Evolutionary conservation across 2,888 invertebrate genomes (phyloP).

Genomic region (Tetragonula carbonaria): DNA sequence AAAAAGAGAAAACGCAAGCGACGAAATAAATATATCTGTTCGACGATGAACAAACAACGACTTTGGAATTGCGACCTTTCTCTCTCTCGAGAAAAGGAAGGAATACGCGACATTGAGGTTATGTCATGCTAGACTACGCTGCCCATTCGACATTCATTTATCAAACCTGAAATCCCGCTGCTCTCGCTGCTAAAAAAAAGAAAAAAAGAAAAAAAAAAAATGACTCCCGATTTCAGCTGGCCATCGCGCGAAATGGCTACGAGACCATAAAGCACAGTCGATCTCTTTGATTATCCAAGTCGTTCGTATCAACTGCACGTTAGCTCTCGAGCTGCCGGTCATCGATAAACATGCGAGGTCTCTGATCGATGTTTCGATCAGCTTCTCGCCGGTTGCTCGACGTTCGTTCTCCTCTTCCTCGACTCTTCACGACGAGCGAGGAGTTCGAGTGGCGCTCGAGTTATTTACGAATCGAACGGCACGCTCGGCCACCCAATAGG

Average conservation of each 20-base stretch:
- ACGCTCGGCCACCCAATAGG: slow-evolving; percentile 32
- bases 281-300: neutral
- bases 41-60: slow-evolving; percentile 29
- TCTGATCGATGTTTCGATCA: neutral
- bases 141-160: neutral
- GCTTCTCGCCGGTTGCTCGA: neutral
- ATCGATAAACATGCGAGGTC: neutral
- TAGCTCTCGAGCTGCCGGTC: slow-evolving; percentile 19
- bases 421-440: neutral
- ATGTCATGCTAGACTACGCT: neutral
- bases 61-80: slow-evolving; percentile 10
- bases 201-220: too few species aligned
- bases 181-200: too few species aligned
- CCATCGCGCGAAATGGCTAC: neutral
- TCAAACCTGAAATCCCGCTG: neutral
- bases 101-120: neutral
- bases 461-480: slow-evolving; percentile 14
- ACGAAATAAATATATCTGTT: slow-evolving; percentile 31
- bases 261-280: neutral
- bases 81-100: neutral
- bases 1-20: neutral
- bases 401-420: neutral
- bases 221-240: neutral
- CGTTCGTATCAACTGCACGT: neutral
- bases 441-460: neutral